These are phyloP conservation scores for Tiaroga cobitis DNA, from an alignment of 2,797 vertebrate species.

Conservation along the genomic window DNA sequence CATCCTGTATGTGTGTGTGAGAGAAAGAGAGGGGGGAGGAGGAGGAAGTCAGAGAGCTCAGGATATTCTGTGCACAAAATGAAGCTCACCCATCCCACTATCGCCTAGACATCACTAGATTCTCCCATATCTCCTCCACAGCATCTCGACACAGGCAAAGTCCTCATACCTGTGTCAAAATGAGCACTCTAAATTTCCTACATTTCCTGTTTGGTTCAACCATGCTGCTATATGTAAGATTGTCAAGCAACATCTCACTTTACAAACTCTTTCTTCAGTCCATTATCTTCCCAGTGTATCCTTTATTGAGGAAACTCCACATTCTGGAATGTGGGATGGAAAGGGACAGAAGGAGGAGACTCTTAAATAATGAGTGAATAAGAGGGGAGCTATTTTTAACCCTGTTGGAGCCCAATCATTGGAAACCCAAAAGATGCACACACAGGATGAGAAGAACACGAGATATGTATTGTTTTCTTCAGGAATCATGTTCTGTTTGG, in stretches of 20 bases:
- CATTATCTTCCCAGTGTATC: background rate
- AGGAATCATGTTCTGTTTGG: background rate
- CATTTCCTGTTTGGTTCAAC: background rate
- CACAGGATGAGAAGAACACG: slow-evolving; percentile 52
- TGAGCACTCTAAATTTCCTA: background rate
- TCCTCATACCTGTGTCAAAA: slow-evolving; percentile 13
- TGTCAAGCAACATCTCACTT: background rate
- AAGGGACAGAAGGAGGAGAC: slow-evolving; percentile 36
- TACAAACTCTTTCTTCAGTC: background rate
- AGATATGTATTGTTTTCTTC: slow-evolving; percentile 4
- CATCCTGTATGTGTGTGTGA: slow-evolving; percentile 81
- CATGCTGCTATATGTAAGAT: background rate
- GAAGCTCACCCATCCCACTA: slow-evolving; percentile 27
- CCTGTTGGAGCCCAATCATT: slow-evolving; percentile 47
- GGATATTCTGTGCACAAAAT: slow-evolving; percentile 43
- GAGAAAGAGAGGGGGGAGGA: slow-evolving; percentile 15
- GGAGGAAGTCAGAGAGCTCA: slow-evolving; percentile 45
- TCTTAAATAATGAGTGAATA: slow-evolving; percentile 66
- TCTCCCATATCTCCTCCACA: slow-evolving; percentile 12
- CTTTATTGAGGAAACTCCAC: slow-evolving; percentile 17
- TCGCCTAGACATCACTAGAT: slow-evolving; percentile 2
- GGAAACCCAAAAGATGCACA: slow-evolving; percentile 66
- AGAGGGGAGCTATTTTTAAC: slow-evolving; percentile 73
- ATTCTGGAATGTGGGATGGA: slow-evolving; percentile 23
- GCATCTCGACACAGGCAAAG: background rate